Conservation (phyloP, 2,113 vertebrate species). For the Grantiella picta region DNA sequence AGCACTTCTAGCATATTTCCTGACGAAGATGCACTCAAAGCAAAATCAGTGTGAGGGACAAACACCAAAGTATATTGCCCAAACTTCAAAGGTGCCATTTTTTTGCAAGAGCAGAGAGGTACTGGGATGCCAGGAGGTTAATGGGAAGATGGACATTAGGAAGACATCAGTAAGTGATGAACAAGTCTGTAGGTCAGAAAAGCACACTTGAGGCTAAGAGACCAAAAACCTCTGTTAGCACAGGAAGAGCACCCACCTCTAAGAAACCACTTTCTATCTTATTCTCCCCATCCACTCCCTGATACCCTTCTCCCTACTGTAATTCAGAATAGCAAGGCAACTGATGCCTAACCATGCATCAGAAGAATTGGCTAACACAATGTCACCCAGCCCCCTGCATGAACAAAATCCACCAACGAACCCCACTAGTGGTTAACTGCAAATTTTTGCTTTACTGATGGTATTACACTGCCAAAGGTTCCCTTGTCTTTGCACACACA, state of each 20-base stretch:
- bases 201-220: not conserved
- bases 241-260: not conserved
- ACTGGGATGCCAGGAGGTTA: not conserved
- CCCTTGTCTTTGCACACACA: not conserved
- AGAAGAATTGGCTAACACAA: conserved; percentile 16
- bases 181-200: not conserved
- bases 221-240: not conserved
- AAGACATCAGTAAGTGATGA: not conserved
- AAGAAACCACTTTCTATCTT: conserved; percentile 36
- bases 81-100: not conserved
- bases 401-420: conserved; percentile 44
- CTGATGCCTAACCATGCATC: not conserved
- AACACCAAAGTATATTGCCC: not conserved
- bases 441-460: not conserved
- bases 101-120: not conserved
- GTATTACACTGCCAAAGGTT: not conserved
- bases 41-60: not conserved
- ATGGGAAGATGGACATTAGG: accelerated
- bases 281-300: not conserved
- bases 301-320: not conserved
- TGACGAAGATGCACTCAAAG: not conserved
- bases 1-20: not conserved
- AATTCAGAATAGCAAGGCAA: not conserved
- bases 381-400: not conserved
- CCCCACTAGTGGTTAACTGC: not conserved